Evolutionary conservation across 2,797 vertebrate species (phyloP), one percentile per base, ranked within the genome.

Genomic region (Sylvia borin): DNA sequence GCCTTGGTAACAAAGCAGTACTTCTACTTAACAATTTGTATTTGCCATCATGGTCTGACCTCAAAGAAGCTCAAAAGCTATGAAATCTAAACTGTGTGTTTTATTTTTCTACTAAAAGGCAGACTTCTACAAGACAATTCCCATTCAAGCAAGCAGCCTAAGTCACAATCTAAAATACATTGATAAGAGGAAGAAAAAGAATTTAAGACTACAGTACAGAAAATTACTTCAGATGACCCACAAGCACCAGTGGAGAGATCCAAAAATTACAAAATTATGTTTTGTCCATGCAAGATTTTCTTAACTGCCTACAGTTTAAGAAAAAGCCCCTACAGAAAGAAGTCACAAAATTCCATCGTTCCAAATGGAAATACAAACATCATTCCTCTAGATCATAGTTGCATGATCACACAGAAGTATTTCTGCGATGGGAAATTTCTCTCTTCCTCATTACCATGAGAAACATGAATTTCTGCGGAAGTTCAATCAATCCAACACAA

Each of bases 381-480:
- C 11, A 19, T 38, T 76, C 29, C 48, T 73, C 22, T 38, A 67
- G 89, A 32, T 64, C 45, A 76, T 1, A 38, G 16, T 4, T 84
- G 38, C 38, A 57, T 42, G 48, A 89, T 14, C 67, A 79, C 64
- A 29, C 36, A 84, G 42, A 84, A 66, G 18, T 32, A 27, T 29
- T 71, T 26, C 57, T 57, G 20, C 10, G 9, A 83, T 54, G 17
- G 65, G 66, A 93, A 92, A 83, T 47, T 47, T 61, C 11, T 85
- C 36, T 57, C 50, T 82, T 76, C 27, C 65, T 19, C 18, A 15
- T 70, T 54, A 77, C 9, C 19, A 42, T 1, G 9, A 77, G 42
- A 82, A 25, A 60, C 4, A 6, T 1, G 2, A 50, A n/a, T 15
- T 65, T 61, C 38, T 60, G 19, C 0, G 0, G 34, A 80, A 91